Evolutionary conservation across 2,888 invertebrate species (phyloP).

Genomic region (Eristalis intricaria): DNA sequence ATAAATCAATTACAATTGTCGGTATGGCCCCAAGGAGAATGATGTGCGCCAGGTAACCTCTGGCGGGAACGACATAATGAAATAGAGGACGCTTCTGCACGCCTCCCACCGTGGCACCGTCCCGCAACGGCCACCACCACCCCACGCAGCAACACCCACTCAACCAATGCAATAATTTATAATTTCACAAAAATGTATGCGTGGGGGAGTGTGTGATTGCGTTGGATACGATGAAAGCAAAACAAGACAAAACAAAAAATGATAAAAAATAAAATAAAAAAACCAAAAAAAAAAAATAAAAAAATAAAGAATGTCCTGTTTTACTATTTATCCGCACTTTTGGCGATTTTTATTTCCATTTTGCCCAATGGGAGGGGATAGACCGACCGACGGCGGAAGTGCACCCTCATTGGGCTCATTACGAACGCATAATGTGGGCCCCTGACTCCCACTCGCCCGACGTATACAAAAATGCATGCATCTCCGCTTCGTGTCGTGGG

Average conservation of each 20-base stretch:
- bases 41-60: slow-evolving; percentile 61
- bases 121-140: not conserved
- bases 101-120: not conserved
- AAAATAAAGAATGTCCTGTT: slow-evolving; percentile 31
- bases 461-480: slow-evolving; percentile 59
- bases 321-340: slow-evolving; percentile 68
- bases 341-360: slow-evolving; percentile 66
- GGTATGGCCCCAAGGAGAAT: slow-evolving; percentile 32
- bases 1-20: slow-evolving; percentile 68
- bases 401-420: slow-evolving; percentile 71
- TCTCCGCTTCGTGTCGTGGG: slow-evolving; percentile 50
- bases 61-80: slow-evolving; percentile 54
- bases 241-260: slow-evolving; percentile 3
- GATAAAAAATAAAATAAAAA: not conserved
- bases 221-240: not conserved
- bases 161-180: slow-evolving; percentile 55
- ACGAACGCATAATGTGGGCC: slow-evolving; percentile 70
- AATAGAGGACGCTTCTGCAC: slow-evolving; percentile 17
- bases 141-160: slow-evolving; percentile 3
- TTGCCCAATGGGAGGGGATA: slow-evolving; percentile 59
- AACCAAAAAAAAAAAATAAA: not conserved
- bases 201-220: not conserved
- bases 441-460: slow-evolving; percentile 13
- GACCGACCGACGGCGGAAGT: slow-evolving; percentile 51
- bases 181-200: slow-evolving; percentile 38